Evolutionary conservation across 2,888 invertebrate genomes (phyloP).

Genomic region (Phorcus lineatus): DNA sequence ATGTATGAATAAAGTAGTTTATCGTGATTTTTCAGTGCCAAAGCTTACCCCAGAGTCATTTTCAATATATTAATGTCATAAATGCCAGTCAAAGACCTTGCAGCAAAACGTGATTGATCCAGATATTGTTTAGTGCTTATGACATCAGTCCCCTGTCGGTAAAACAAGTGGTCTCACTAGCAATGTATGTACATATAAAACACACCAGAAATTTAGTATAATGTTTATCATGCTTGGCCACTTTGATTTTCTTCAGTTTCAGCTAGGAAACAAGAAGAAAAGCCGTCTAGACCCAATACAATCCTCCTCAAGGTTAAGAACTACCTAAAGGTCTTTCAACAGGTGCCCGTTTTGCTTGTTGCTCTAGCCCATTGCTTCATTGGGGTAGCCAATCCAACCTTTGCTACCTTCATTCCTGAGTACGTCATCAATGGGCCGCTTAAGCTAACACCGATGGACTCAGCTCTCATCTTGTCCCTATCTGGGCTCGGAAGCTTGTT

Average conservation of each 20-base stretch:
- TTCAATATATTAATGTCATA: too few species aligned
- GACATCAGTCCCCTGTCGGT: too few species aligned
- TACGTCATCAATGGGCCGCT: not conserved
- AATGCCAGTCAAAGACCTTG: too few species aligned
- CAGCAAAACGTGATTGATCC: too few species aligned
- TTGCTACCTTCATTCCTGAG: not conserved
- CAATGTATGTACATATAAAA: too few species aligned
- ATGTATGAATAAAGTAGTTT: too few species aligned
- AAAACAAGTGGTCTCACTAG: too few species aligned
- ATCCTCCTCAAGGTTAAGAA: not conserved
- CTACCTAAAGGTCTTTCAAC: not conserved
- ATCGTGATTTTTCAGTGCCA: too few species aligned
- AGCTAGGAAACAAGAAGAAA: not conserved
- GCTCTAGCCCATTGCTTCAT: not conserved
- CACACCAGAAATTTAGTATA: too few species aligned
- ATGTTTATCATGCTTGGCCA: too few species aligned
- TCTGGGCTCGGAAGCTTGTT: not conserved
- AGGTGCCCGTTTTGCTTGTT: not conserved
- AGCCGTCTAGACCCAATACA: not conserved
- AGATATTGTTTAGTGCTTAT: too few species aligned
- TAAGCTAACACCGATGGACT: not conserved
- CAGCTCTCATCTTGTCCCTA: not conserved
- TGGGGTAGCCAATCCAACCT: not conserved
- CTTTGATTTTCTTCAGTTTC: not conserved
- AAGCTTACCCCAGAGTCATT: too few species aligned